Percentiles rank a stretch among this genome's conserved stretches.
These are phyloP conservation scores for Drosophila tristis DNA, from an alignment of 1,140 invertebrate genomes.

Conservation along the genomic window DNA sequence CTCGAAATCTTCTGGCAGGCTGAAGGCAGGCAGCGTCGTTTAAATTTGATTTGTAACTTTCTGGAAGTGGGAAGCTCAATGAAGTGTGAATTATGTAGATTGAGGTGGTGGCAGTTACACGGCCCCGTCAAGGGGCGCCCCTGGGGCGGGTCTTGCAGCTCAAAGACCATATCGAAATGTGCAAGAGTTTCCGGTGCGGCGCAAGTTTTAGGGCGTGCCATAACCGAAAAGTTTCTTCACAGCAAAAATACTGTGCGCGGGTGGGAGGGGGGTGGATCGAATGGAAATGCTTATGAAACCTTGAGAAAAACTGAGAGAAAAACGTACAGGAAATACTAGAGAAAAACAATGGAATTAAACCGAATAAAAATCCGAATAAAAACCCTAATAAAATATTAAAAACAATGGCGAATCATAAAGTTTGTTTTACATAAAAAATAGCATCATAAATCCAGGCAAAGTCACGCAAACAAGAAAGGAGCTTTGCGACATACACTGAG, in stretches of 20 bases:
- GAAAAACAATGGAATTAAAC: slow-evolving; percentile 23
- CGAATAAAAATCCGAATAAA: not conserved
- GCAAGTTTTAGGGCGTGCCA: slow-evolving; percentile 56
- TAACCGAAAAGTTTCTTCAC: slow-evolving; percentile 32
- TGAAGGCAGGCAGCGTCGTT: slow-evolving; percentile 9
- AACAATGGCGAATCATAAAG: slow-evolving; percentile 25
- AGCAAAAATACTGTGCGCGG: not conserved
- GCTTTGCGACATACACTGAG: too few species aligned
- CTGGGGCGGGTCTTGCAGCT: slow-evolving; percentile 26
- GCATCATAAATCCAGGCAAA: not conserved
- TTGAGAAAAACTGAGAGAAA: slow-evolving; percentile 44
- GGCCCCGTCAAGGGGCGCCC: slow-evolving; percentile 16
- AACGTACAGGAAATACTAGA: slow-evolving; percentile 30
- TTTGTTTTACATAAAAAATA: slow-evolving; percentile 13
- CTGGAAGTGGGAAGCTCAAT: slow-evolving; percentile 47
- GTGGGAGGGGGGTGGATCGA: too few species aligned
- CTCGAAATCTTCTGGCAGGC: not conserved
- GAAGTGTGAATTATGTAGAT: slow-evolving; percentile 68
- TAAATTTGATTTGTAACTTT: slow-evolving; percentile 21
- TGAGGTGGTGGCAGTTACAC: slow-evolving; percentile 24
- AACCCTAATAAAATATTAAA: slow-evolving; percentile 1
- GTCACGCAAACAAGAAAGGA: too few species aligned
- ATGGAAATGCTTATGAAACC: not conserved
- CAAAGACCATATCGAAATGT: slow-evolving; percentile 36
- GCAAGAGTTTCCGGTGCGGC: slow-evolving; percentile 54